Conservation (phyloP, 2,113 vertebrate species). For the Perca flavescens region DNA sequence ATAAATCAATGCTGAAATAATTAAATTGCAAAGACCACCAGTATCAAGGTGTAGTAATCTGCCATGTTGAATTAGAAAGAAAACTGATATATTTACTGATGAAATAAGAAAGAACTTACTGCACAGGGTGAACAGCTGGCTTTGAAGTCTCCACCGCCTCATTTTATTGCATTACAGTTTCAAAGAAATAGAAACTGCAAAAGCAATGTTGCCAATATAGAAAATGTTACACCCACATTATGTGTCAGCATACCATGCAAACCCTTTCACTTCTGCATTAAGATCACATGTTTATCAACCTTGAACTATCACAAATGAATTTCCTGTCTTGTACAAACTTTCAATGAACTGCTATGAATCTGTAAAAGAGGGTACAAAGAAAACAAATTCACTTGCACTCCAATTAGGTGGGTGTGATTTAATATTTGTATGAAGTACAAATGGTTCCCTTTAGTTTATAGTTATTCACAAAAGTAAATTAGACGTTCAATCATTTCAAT, state of each 20-base stretch:
- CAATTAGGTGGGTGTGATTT: background rate
- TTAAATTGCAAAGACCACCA: background rate
- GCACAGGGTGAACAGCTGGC: slow-evolving; percentile 21
- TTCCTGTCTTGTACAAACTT: background rate
- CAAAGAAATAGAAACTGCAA: slow-evolving; percentile 19
- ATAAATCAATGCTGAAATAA: background rate
- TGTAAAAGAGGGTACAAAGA: background rate
- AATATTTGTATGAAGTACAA: background rate
- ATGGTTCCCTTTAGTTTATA: background rate
- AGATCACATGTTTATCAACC: background rate
- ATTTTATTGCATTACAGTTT: background rate
- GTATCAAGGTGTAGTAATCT: background rate
- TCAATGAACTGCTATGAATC: background rate
- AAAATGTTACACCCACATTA: background rate
- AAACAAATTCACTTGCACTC: background rate
- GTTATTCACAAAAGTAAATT: background rate
- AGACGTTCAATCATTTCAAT: background rate
- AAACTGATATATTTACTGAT: background rate
- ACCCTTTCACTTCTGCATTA: slow-evolving; percentile 23
- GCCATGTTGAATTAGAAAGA: background rate
- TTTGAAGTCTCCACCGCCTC: slow-evolving; percentile 29
- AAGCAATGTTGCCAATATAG: fast-evolving
- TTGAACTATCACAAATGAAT: too few relatives aligned
- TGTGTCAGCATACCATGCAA: fast-evolving
- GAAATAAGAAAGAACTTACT: slow-evolving; percentile 39